These are phyloP conservation scores for Epicampocera succincta DNA, from an alignment of 2,888 invertebrate genomes.

Conservation along the genomic window DNA sequence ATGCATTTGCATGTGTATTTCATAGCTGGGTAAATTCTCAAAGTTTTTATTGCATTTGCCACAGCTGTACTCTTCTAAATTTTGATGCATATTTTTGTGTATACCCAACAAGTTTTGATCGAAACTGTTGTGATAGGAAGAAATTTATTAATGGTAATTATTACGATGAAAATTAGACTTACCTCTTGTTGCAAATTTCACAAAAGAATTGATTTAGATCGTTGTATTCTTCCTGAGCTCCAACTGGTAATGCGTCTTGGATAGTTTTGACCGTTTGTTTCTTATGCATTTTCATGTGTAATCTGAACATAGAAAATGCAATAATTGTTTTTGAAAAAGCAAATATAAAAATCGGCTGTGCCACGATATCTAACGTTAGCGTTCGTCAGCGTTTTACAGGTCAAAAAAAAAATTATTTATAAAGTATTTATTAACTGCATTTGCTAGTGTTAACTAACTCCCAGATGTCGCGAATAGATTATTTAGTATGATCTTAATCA, in stretches of 20 bases:
- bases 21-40: slow-evolving; percentile 84
- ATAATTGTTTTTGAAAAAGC: too few species aligned
- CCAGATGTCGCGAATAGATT: too few species aligned
- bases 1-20: slow-evolving; percentile 90
- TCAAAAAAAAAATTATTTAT: too few species aligned
- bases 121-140: slow-evolving; percentile 72
- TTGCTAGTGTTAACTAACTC: too few species aligned
- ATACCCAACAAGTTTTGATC: slow-evolving; percentile 80
- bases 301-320: slow-evolving; percentile 75
- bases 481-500: too few species aligned
- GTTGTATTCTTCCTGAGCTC: slow-evolving; percentile 76
- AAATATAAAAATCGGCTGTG: too few species aligned
- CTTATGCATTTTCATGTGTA: slow-evolving; percentile 89
- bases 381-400: too few species aligned
- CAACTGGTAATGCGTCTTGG: slow-evolving; percentile 78
- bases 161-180: not conserved
- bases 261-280: slow-evolving; percentile 83
- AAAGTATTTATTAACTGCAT: too few species aligned
- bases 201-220: slow-evolving; percentile 82
- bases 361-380: too few species aligned
- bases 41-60: slow-evolving; percentile 89
- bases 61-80: slow-evolving; percentile 84
- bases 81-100: slow-evolving; percentile 87
- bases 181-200: slow-evolving; percentile 83
- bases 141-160: not conserved